These are phyloP conservation scores for Noctua janthina DNA, from an alignment of 2,888 invertebrate species.

Conservation along the genomic window DNA sequence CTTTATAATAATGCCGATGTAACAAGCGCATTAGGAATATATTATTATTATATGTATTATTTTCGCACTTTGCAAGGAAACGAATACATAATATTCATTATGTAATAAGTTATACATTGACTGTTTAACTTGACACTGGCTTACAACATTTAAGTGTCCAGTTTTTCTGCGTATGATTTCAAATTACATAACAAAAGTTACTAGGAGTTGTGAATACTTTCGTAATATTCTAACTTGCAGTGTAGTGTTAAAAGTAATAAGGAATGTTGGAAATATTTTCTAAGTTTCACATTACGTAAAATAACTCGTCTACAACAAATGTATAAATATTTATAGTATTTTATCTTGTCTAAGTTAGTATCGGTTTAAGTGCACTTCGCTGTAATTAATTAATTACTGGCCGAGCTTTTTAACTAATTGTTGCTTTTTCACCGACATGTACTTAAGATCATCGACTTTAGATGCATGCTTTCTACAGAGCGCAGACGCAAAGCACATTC, in stretches of 20 bases:
- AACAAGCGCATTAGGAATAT: constrained; percentile 7
- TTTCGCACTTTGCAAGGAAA: constrained; percentile 9
- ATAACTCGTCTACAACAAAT: not conserved
- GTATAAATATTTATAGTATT: constrained; percentile 7
- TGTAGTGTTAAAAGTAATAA: constrained; percentile 35
- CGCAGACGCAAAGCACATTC: constrained; percentile 28
- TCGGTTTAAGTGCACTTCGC: constrained; percentile 29
- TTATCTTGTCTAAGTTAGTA: constrained; percentile 11
- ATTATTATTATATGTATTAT: not conserved
- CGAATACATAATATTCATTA: not conserved
- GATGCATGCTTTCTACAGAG: constrained; percentile 21
- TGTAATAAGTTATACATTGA: constrained; percentile 1
- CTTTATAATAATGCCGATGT: constrained; percentile 12
- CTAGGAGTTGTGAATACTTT: constrained; percentile 24
- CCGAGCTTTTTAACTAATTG: constrained; percentile 48
- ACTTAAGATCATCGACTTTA: constrained; percentile 42
- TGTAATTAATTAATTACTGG: constrained; percentile 47
- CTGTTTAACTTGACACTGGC: constrained; percentile 33
- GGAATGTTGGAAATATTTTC: constrained; percentile 17
- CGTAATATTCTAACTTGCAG: constrained; percentile 19
- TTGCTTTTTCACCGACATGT: constrained; percentile 15
- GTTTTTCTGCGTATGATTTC: constrained; percentile 34
- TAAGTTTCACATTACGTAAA: constrained; percentile 27
- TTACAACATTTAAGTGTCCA: constrained; percentile 32
- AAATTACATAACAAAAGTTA: constrained; percentile 50